Conservation (phyloP, 1,140 invertebrate genomes). For the Paraescarpia echinospica region DNA sequence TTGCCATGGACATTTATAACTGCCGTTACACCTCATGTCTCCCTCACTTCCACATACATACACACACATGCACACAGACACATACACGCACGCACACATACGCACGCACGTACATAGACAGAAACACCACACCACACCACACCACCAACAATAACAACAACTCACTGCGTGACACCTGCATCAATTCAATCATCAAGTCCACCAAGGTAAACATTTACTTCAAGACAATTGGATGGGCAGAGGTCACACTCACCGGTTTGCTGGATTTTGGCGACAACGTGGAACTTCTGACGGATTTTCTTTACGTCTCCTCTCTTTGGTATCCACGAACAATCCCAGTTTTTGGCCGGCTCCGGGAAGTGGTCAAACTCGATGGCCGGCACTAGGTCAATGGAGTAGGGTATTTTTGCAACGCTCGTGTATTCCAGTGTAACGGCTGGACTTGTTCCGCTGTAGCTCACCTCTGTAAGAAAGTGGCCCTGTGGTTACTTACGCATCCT, state of each 20-base stretch:
- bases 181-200: background rate
- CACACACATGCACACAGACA: no score
- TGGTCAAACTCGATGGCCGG: background rate
- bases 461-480: background rate
- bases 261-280: background rate
- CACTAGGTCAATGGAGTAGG: constrained; percentile 13
- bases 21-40: no score
- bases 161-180: background rate
- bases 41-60: no score
- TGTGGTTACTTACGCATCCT: no score
- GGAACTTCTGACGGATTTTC: background rate
- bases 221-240: no score
- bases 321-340: background rate
- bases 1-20: no score
- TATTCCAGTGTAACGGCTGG: constrained; percentile 9
- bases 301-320: background rate
- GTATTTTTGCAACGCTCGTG: background rate
- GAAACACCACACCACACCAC: no score
- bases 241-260: background rate
- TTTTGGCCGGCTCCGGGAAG: background rate
- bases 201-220: background rate
- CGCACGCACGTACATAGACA: no score
- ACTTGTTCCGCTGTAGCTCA: constrained; percentile 8
- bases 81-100: no score
- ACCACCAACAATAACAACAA: no score